Evolutionary conservation across 2,113 vertebrate genomes (phyloP).

Genomic region (Microcebus jonahi): DNA sequence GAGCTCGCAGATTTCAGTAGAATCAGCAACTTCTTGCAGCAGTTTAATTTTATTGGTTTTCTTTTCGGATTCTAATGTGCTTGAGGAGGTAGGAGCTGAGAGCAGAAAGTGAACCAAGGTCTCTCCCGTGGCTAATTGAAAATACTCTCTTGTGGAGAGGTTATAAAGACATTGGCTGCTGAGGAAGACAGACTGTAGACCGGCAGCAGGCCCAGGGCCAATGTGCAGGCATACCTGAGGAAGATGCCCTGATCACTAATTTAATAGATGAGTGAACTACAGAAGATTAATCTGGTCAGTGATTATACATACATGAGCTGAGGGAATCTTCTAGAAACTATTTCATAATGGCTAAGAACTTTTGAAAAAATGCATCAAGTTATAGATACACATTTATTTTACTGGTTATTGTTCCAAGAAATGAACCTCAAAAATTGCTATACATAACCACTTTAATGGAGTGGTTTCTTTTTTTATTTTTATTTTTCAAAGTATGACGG

Average conservation of each 20-base stretch:
- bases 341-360: not conserved
- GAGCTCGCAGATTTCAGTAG: not conserved
- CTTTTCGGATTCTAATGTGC: slow-evolving; percentile 9
- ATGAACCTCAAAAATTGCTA: not conserved
- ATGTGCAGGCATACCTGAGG: not conserved
- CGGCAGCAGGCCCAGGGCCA: not conserved
- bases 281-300: not conserved
- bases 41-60: slow-evolving; percentile 47
- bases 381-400: not conserved
- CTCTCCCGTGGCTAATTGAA: not conserved
- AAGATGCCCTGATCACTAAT: not conserved
- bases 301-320: not conserved
- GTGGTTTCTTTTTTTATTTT: not conserved
- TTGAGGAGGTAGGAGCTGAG: not conserved
- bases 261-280: not conserved
- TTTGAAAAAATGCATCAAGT: slow-evolving; percentile 1
- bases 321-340: not conserved
- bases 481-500: not conserved
- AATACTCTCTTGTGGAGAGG: not conserved
- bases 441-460: not conserved
- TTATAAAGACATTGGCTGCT: not conserved
- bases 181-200: not conserved
- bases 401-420: slow-evolving; percentile 47
- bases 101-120: not conserved
- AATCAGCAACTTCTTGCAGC: slow-evolving; percentile 6